These are phyloP conservation scores for Dasysyrphus tricinctus DNA, from an alignment of 2,888 invertebrate species.

Conservation along the genomic window DNA sequence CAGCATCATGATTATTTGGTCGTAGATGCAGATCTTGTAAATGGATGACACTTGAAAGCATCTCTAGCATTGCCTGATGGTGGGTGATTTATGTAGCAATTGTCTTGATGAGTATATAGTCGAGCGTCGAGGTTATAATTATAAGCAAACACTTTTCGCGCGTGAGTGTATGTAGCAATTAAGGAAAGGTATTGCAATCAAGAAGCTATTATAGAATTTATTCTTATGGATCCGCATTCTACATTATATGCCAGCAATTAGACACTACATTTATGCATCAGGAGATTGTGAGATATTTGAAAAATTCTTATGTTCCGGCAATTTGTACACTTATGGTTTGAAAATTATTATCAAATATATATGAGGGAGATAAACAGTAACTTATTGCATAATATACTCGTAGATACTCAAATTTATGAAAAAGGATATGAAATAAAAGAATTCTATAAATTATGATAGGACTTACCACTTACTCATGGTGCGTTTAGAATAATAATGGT, in stretches of 20 bases:
- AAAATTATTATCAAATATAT: constrained; percentile 8
- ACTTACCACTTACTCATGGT: too few species aligned
- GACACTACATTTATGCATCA: not conserved
- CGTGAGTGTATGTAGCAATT: constrained; percentile 61
- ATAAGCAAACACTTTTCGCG: constrained; percentile 60
- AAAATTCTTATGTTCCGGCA: not conserved
- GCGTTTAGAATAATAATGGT: too few species aligned
- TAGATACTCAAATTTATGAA: too few species aligned
- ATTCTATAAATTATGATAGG: too few species aligned
- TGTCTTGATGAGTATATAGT: constrained; percentile 67
- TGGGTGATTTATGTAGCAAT: constrained; percentile 68
- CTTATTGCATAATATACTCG: too few species aligned
- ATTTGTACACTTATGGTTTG: constrained; percentile 6
- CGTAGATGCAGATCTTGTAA: constrained; percentile 67
- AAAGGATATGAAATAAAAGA: too few species aligned
- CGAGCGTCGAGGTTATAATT: constrained; percentile 28
- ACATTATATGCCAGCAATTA: constrained; percentile 63
- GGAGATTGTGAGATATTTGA: constrained; percentile 27
- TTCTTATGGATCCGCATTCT: constrained; percentile 28
- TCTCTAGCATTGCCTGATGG: constrained; percentile 35
- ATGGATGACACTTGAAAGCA: constrained; percentile 68
- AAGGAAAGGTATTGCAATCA: constrained; percentile 23
- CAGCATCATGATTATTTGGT: constrained; percentile 30
- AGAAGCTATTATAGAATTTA: constrained; percentile 2
- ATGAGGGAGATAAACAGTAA: not conserved